Conservation (phyloP, 2,888 invertebrate species). For the Sphecodes monilicornis region DNA sequence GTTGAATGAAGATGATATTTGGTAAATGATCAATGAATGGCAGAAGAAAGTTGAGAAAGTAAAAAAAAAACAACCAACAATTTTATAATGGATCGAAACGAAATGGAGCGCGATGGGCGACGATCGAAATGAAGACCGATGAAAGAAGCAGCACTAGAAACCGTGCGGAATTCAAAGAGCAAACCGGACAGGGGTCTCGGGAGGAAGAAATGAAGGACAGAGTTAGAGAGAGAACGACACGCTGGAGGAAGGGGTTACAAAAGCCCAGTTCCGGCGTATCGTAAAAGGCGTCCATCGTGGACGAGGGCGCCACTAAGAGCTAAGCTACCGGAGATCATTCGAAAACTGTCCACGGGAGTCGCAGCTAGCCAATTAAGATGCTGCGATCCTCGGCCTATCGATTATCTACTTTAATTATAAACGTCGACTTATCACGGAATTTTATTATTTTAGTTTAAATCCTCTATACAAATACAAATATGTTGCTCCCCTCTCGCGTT, state of each 20-base stretch:
- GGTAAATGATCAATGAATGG: not conserved
- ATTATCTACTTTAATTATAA: slow-evolving; percentile 84
- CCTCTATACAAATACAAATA: slow-evolving; percentile 78
- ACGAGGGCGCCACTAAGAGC: slow-evolving; percentile 82
- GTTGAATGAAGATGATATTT: not conserved
- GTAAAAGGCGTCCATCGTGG: slow-evolving; percentile 74
- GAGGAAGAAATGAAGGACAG: slow-evolving; percentile 24
- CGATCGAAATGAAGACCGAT: slow-evolving; percentile 22
- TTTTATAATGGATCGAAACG: not conserved
- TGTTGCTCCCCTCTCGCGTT: slow-evolving; percentile 73
- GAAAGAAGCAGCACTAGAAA: slow-evolving; percentile 25
- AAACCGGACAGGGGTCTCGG: slow-evolving; percentile 17
- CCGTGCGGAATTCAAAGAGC: not conserved
- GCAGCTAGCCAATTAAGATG: slow-evolving; percentile 84
- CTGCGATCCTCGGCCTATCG: slow-evolving; percentile 84
- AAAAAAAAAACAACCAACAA: not conserved
- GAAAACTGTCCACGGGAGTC: slow-evolving; percentile 84
- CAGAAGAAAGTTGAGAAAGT: not conserved
- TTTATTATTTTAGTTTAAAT: slow-evolving; percentile 77
- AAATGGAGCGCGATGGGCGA: not conserved
- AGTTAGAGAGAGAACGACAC: slow-evolving; percentile 33
- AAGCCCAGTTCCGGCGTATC: slow-evolving; percentile 55
- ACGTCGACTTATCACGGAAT: slow-evolving; percentile 81
- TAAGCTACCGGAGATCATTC: slow-evolving; percentile 85
- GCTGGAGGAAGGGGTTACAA: slow-evolving; percentile 44